Evolutionary conservation across 2,113 vertebrate species (phyloP).

Genomic region (Stercorarius parasiticus): DNA sequence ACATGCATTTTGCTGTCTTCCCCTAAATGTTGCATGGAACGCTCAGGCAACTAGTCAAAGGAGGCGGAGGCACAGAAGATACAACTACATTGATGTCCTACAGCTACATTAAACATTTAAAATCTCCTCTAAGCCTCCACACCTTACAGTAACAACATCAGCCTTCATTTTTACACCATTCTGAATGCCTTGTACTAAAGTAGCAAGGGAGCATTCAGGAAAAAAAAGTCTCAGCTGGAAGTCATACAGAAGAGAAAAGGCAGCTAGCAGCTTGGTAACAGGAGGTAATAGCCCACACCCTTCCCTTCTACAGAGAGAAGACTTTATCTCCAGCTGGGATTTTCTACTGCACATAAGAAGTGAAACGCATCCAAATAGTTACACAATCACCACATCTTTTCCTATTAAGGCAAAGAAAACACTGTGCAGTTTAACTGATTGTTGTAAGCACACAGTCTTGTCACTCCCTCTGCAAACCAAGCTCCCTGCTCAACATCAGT

Average conservation of each 20-base stretch:
- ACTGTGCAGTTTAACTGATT: slow-evolving; percentile 43
- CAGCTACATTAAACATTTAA: background rate
- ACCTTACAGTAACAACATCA: background rate
- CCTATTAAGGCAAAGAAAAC: slow-evolving; percentile 68
- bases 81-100: background rate
- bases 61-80: background rate
- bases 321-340: slow-evolving; percentile 56
- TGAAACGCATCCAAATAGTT: slow-evolving; percentile 44
- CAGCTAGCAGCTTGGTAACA: slow-evolving; percentile 39
- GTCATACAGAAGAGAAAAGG: background rate
- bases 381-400: slow-evolving; percentile 52
- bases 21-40: background rate
- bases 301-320: slow-evolving; percentile 44
- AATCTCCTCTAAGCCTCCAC: background rate
- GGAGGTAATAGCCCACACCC: slow-evolving; percentile 41
- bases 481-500: slow-evolving; percentile 23
- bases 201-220: background rate
- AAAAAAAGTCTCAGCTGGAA: slow-evolving; percentile 2
- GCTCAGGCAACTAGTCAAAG: background rate
- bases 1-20: background rate
- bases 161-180: background rate
- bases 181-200: background rate
- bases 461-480: slow-evolving; percentile 26
- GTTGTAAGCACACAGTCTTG: slow-evolving; percentile 11
- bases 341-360: slow-evolving; percentile 34